These are phyloP conservation scores for Adelosebastes latens DNA, from an alignment of 2,797 vertebrate species.

Conservation along the genomic window DNA sequence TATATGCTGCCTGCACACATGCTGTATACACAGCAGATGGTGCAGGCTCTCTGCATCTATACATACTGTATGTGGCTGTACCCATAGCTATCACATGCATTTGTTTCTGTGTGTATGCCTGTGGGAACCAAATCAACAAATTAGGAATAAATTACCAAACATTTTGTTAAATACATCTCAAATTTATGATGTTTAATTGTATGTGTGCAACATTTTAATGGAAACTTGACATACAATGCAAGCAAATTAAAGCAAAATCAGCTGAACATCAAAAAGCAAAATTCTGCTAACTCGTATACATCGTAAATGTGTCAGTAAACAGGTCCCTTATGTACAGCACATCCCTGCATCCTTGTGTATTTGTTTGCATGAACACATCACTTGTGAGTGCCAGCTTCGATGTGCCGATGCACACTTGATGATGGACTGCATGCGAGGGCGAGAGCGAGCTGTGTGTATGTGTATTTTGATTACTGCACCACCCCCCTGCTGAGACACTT, in stretches of 20 bases:
- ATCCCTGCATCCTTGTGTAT: slow-evolving; percentile 7
- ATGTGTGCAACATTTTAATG: background rate
- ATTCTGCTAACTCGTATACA: background rate
- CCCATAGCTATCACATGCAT: background rate
- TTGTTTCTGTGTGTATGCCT: background rate
- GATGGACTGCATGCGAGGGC: slow-evolving; percentile 11
- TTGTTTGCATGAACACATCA: slow-evolving; percentile 59
- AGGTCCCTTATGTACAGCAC: background rate
- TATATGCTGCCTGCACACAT: background rate
- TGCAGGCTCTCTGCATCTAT: background rate
- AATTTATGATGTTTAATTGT: background rate
- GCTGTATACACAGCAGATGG: background rate
- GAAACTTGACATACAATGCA: background rate
- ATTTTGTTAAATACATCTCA: background rate
- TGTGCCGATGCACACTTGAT: slow-evolving; percentile 51
- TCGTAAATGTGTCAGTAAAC: background rate
- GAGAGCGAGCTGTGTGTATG: slow-evolving; percentile 35
- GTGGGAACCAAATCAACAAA: background rate
- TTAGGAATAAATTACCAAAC: background rate
- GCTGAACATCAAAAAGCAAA: background rate
- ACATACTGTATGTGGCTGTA: background rate
- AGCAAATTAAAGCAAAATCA: background rate
- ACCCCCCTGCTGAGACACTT: slow-evolving; percentile 72
- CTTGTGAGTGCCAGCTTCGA: slow-evolving; percentile 58
- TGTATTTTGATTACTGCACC: slow-evolving; percentile 65